phyloP scores from a whole-genome alignment of 2,888 invertebrate species.

The Apamea anceps region DNA sequence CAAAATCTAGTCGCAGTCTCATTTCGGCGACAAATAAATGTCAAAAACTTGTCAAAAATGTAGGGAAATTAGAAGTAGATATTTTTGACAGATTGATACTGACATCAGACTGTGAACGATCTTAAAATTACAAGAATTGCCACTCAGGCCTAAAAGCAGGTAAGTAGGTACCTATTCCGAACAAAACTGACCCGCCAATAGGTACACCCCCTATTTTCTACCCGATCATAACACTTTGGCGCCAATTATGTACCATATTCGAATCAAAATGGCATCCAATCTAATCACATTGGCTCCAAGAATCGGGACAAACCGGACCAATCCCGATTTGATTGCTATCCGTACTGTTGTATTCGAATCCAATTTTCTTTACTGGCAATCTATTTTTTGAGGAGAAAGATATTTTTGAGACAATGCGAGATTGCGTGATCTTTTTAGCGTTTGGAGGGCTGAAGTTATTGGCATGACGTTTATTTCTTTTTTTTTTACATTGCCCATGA shows the following conservation, averaged over 20 bases:
- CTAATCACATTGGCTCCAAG: slow-evolving; percentile 63
- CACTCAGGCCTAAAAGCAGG: too few species aligned
- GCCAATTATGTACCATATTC: slow-evolving; percentile 59
- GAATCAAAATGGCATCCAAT: slow-evolving; percentile 58
- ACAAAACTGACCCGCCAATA: background rate
- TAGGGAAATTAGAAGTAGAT: too few species aligned
- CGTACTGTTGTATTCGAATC: slow-evolving; percentile 65
- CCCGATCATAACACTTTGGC: slow-evolving; percentile 38
- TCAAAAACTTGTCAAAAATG: too few species aligned
- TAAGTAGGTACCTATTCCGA: background rate
- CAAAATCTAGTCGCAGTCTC: too few species aligned
- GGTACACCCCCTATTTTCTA: slow-evolving; percentile 37
- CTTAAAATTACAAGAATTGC: too few species aligned
- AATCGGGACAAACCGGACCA: slow-evolving; percentile 54
- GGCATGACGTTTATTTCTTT: slow-evolving; percentile 3
- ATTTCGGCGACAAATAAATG: too few species aligned
- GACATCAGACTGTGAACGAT: too few species aligned
- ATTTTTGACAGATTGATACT: too few species aligned
- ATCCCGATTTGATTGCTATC: slow-evolving; percentile 65
- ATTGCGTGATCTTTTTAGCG: slow-evolving; percentile 47
- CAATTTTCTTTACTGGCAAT: slow-evolving; percentile 67
- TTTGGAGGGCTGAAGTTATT: slow-evolving; percentile 21
- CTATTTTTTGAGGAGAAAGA: slow-evolving; percentile 59
- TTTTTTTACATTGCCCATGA: background rate
- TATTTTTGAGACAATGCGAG: slow-evolving; percentile 62